Conservation (phyloP, 2,113 vertebrate species). For the Scopus umbretta region DNA sequence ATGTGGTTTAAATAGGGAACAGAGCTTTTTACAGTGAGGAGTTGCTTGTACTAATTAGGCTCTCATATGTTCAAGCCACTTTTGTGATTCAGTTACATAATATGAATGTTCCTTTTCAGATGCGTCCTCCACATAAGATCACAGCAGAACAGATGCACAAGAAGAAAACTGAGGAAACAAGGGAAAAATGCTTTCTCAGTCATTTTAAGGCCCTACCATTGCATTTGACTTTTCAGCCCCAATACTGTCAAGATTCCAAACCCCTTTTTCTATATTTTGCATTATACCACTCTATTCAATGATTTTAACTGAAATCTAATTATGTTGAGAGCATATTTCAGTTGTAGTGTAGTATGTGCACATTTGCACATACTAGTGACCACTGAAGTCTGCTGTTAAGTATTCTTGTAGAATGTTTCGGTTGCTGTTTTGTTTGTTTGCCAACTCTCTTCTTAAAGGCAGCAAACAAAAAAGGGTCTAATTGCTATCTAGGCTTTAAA, state of each 20-base stretch:
- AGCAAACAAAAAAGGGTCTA: background rate
- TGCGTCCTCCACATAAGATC: background rate
- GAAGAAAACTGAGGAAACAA: background rate
- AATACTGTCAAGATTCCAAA: background rate
- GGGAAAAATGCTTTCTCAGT: accelerated
- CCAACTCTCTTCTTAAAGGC: background rate
- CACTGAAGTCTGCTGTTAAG: background rate
- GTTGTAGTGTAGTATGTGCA: background rate
- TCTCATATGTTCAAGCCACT: background rate
- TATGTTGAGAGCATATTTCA: background rate
- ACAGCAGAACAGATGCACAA: background rate
- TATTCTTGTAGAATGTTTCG: background rate
- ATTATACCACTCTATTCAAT: background rate
- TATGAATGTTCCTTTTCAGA: background rate
- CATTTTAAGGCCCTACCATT: background rate
- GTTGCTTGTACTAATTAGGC: background rate
- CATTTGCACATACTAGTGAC: background rate
- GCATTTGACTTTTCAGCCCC: background rate
- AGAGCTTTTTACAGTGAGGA: background rate
- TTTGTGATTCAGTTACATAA: background rate
- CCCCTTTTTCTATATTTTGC: background rate
- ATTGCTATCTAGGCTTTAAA: background rate
- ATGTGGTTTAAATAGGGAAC: background rate
- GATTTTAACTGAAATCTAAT: background rate
- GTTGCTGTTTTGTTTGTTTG: background rate